Base-by-base conservation (phyloP, 2,888 invertebrate species). In the Hyles lineata region DNA sequence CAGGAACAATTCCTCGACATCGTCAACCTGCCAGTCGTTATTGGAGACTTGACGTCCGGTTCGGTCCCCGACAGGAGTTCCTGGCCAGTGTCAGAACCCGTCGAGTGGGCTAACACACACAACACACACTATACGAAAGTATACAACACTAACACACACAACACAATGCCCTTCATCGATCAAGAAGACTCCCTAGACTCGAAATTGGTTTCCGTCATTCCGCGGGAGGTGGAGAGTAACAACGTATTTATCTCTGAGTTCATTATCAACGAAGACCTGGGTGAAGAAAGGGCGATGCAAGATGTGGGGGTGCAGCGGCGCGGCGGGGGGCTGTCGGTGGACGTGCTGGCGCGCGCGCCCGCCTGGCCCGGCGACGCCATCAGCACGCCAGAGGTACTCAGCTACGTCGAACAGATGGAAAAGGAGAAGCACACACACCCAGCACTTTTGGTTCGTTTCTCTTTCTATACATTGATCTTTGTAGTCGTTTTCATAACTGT, bases 301-400 rank as follows among this genome's bases (percentile, higher is more conserved):
- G 79, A 80, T 50, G 70, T 79, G 29, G 78, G 79, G 73, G 71
- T 77, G 75, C 83, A 77, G 59, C 79, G 79, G 73, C 82, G 82
- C 55, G 77, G 76, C 11, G 79, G 82, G 61, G 85, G 82, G 55
- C 84, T 94, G 72, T 85, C 89, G 19, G 86, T 94, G 52, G 87
- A 92, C 81, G 89, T 94, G 73, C 83, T 85, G 61, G 80, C 87
- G 74, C 84, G 83, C 55, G 78, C 84, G 35, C 84, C 88, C 50
- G 74, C 75, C 78, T 90, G 90, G 87, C 77, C 85, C 61, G 80
- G 75, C 32, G 89, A 90, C 74, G 77, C 84, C 79, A 90, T 95
- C 83, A 94, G 90, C 84, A 95, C 95, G 32, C 95, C 95, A 8
- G 95, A 94, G 73, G 90, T 95, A 73, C 89, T 95, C 72, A 90